These are phyloP conservation scores for Plebejus argus DNA, from an alignment of 2,888 invertebrate genomes.

Conservation along the genomic window DNA sequence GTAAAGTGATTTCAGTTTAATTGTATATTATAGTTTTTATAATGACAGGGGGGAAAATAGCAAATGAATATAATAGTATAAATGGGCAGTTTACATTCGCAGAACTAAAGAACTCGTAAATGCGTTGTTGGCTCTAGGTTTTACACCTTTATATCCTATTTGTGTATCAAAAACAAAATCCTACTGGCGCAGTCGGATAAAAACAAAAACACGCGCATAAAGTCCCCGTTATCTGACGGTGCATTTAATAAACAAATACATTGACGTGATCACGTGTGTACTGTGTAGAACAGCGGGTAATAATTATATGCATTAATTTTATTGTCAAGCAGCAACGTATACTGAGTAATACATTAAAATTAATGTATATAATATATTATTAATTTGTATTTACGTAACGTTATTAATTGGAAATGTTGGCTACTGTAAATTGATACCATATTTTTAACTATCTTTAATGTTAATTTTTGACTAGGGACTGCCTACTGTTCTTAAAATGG, in stretches of 20 bases:
- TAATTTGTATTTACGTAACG: not conserved
- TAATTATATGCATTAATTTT: slow-evolving; percentile 33
- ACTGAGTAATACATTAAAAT: not conserved
- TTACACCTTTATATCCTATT: too few species aligned
- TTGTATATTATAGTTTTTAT: not conserved
- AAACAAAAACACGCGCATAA: slow-evolving; percentile 1
- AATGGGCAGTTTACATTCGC: too few species aligned
- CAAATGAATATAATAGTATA: not conserved
- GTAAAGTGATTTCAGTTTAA: not conserved
- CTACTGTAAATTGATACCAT: not conserved
- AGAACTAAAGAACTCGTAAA: too few species aligned
- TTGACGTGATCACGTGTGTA: slow-evolving; percentile 10
- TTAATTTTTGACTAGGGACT: not conserved
- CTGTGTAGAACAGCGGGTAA: slow-evolving; percentile 29
- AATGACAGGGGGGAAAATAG: not conserved
- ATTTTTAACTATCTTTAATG: not conserved
- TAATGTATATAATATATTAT: slow-evolving; percentile 9
- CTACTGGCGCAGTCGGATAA: not conserved
- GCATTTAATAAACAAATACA: slow-evolving; percentile 27
- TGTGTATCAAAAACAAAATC: too few species aligned
- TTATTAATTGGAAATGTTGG: not conserved
- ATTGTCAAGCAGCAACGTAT: slow-evolving; percentile 11
- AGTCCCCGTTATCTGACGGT: slow-evolving; percentile 23
- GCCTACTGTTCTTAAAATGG: slow-evolving; percentile 1
- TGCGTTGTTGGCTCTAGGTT: too few species aligned